Conservation (phyloP, 2,797 vertebrate species). For the Sphenopsis melanotis region DNA sequence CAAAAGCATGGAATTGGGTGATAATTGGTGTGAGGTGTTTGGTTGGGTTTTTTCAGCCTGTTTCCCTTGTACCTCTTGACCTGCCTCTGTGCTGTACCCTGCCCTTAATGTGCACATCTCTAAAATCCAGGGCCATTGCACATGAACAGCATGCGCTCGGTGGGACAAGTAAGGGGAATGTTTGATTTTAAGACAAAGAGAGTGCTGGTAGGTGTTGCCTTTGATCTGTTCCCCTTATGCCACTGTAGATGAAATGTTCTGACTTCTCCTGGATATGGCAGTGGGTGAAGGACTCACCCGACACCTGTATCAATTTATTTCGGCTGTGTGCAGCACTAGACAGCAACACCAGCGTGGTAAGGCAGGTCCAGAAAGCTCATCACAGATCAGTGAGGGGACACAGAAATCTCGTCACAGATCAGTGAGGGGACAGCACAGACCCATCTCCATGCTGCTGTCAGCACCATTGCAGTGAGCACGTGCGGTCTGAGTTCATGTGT, state of each 20-base stretch:
- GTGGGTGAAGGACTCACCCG: background rate
- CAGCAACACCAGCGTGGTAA: rapidly evolving
- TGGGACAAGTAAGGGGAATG: background rate
- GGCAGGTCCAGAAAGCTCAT: background rate
- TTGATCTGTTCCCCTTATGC: background rate
- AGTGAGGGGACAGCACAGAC: background rate
- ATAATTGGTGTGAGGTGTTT: background rate
- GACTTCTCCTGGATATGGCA: background rate
- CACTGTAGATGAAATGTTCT: background rate
- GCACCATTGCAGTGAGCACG: background rate
- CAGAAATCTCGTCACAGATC: background rate
- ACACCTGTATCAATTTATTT: background rate
- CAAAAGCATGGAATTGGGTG: background rate
- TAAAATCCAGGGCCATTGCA: background rate
- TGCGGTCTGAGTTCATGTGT: background rate
- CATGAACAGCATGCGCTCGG: background rate
- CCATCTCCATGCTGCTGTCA: background rate
- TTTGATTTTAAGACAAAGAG: background rate
- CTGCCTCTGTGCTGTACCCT: background rate
- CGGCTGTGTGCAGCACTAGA: background rate
- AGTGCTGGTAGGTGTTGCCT: background rate
- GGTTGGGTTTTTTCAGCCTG: background rate
- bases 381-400: background rate
- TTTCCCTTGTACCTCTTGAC: background rate
- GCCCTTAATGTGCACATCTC: background rate